phyloP scores from a whole-genome alignment of 2,113 vertebrate genomes.

The Calidris pygmaea region DNA sequence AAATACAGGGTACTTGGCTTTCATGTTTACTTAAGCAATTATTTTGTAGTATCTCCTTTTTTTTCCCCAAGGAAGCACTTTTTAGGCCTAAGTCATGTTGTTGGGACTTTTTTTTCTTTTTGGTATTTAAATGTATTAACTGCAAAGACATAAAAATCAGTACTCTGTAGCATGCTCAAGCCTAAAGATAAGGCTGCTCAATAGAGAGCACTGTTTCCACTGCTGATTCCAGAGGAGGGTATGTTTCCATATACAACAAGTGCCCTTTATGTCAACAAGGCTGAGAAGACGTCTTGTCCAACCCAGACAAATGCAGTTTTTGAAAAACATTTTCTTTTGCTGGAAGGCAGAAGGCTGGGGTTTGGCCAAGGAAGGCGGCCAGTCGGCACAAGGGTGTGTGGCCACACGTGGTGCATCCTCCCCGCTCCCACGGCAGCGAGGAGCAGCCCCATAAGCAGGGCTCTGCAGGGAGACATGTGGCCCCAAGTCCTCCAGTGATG shows the following conservation, averaged over 20 bases:
- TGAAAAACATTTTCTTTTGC: conserved; percentile 55
- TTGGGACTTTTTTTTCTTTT: not conserved
- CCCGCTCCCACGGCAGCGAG: fast-evolving
- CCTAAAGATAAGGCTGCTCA: not conserved
- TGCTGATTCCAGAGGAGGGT: not conserved
- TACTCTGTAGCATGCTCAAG: not conserved
- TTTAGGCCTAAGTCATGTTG: not conserved
- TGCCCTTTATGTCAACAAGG: not conserved
- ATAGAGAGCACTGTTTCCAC: conserved; percentile 13
- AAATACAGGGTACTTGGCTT: not conserved
- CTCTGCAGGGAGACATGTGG: fast-evolving
- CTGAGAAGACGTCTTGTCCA: not conserved
- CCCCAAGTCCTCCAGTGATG: fast-evolving
- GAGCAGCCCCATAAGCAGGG: not conserved
- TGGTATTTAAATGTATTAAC: not conserved
- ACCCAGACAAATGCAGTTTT: not conserved
- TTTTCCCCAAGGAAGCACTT: not conserved
- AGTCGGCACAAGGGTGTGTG: fast-evolving
- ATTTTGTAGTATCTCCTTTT: not conserved
- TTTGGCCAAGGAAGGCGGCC: not conserved
- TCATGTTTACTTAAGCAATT: not conserved
- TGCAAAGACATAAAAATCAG: not conserved
- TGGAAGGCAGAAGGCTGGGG: not conserved
- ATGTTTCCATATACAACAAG: conserved; percentile 20
- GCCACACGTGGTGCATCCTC: fast-evolving